Percentiles rank a stretch among this genome's conserved stretches.
Conservation (phyloP, 2,888 invertebrate species). For the Ormyrus labotus region DNA sequence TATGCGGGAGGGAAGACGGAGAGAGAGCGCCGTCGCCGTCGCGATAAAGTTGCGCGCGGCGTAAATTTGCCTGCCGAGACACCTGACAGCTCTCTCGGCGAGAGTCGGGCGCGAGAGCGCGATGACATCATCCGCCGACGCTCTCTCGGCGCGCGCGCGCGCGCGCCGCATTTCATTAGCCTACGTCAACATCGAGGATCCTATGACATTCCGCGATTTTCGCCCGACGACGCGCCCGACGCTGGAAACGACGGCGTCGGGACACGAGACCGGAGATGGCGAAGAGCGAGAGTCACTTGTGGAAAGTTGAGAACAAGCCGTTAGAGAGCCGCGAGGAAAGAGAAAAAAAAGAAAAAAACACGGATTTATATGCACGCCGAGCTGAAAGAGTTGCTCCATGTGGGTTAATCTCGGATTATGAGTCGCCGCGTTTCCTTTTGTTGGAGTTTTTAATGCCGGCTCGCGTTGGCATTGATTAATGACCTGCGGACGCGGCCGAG, state of each 20-base stretch:
- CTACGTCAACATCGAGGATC: constrained; percentile 32
- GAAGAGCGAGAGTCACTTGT: neutral
- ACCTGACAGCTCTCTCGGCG: constrained; percentile 7
- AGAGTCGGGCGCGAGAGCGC: neutral
- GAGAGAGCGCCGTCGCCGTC: neutral
- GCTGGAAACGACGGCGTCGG: too few relatives aligned
- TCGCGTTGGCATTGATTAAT: too few relatives aligned
- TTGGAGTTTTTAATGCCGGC: too few relatives aligned
- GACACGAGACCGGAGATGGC: neutral
- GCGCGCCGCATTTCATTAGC: constrained; percentile 47
- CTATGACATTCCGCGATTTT: constrained; percentile 9
- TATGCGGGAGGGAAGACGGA: neutral
- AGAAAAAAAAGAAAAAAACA: too few relatives aligned
- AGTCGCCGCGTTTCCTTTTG: too few relatives aligned
- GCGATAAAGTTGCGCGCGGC: constrained; percentile 8
- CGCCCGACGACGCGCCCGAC: neutral
- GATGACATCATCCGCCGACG: constrained; percentile 29
- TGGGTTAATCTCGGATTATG: too few relatives aligned
- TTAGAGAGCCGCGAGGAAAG: too few relatives aligned
- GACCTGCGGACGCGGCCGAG: too few relatives aligned
- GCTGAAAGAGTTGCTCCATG: too few relatives aligned
- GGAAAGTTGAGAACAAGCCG: too few relatives aligned
- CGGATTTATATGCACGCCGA: too few relatives aligned
- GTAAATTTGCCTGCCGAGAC: constrained; percentile 11
- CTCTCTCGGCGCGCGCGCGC: neutral